Base-by-base conservation (phyloP, 2,888 invertebrate species). In the Cryptocephalus moraei region DNA sequence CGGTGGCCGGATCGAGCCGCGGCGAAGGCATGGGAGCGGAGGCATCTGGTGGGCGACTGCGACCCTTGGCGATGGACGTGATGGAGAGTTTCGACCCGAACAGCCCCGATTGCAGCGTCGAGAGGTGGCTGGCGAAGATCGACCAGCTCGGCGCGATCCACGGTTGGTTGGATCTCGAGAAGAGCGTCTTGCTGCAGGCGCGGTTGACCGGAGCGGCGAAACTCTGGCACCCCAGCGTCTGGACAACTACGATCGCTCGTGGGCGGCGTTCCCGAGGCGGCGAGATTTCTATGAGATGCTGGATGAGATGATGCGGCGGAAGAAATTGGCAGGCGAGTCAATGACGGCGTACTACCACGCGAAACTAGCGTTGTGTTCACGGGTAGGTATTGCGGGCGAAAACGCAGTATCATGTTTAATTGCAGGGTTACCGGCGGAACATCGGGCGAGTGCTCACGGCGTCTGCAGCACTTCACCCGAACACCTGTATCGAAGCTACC, bases 51-150 rank as follows among this genome's bases (percentile, higher is more conserved):
- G 13, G 41, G 10, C n/a, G 41, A 8, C n/a, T n/a, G n/a, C n/a
- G 12, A 9, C n/a, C 11, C 4, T 12, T 43, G 13, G 10, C 34
- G 9, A 32, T 32, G 14, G 42, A 43, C 32, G 45, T 55, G 1
- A n/a, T 54, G n/a, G 49, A 50, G 6, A 10, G 13, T 8, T 58
- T 57, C 36, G 52, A 58, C 33, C 54, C 56, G 1, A 55, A 57
- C 10, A 44, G 53, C 36, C 39, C 43, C 2, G 47, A 50, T 31
- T 44, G 32, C 8, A 54, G 51, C 10, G 43, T 57, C 2, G 53
- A 49, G 12, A 38, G 43, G 31, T 59, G 57, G 56, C 41, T 57
- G 6, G 10, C 33, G 4, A 51, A 45, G 42, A 48, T 57, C 12
- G 57, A 57, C 32, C 47, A 50, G 33, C 43, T 51, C 10, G 58